Percentiles rank a stretch among this genome's conserved stretches.
Conservation (phyloP, 2,113 vertebrate species). For the Eulemur rufifrons region DNA sequence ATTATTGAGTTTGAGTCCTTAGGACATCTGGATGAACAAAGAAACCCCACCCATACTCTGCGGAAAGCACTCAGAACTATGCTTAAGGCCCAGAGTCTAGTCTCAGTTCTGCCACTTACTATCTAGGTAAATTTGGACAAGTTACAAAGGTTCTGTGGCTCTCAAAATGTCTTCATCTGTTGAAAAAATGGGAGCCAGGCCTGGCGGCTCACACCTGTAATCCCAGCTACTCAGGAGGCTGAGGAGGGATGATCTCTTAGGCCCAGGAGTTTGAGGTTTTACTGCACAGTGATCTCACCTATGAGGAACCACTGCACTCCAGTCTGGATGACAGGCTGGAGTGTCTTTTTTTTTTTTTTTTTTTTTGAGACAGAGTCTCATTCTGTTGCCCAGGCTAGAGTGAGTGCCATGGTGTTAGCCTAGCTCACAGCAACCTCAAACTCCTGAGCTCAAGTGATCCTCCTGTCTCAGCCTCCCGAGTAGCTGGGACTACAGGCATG, state of each 20-base stretch:
- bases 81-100: neutral
- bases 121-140: neutral
- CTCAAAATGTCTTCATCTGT: neutral
- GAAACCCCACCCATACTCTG: neutral
- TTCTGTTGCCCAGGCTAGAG: too few species aligned
- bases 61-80: neutral
- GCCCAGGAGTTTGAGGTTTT: neutral
- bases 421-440: too few species aligned
- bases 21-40: neutral
- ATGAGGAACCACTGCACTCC: neutral
- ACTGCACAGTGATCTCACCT: neutral
- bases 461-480: too few species aligned
- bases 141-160: neutral
- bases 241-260: neutral
- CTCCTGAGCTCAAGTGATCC: too few species aligned
- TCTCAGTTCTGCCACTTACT: constrained; percentile 11
- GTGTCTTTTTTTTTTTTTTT: too few species aligned
- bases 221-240: neutral
- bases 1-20: neutral
- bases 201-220: neutral
- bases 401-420: too few species aligned
- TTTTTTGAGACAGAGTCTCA: too few species aligned
- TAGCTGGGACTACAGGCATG: too few species aligned
- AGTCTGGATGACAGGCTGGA: neutral
- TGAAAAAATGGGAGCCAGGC: neutral